Base-by-base conservation (phyloP, 2,888 invertebrate genomes). In the Axea sp. region DNA sequence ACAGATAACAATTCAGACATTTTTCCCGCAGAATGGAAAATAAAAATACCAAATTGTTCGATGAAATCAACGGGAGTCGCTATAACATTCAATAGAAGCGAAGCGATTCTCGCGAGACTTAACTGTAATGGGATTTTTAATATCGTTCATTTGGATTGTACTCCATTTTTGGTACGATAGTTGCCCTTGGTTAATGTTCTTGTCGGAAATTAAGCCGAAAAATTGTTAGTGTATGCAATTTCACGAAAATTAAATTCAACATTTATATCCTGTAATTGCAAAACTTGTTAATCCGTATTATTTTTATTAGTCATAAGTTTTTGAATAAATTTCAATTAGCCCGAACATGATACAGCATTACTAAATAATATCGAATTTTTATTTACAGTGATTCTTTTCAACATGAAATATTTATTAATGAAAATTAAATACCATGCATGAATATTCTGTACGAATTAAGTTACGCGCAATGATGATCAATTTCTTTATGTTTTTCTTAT, bases 51-150 rank as follows among this genome's bases (percentile, higher is more conserved):
- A 4, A 49, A 39, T 22, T 53, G 22, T 4, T 9, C 39, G 14
- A 8, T 7, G 35, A 26, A 62, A 49, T 19, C 62, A 30, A 26
- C 47, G 28, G 7, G 30, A 22, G 24, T 37, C 22, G 49, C 35
- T 39, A 30, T 64, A 57, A 62, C 45, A 55, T 45, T 71, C 62
- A 64, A 57, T 49, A 17, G 12, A 19, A 22, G n/a, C 22, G 19
- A 31, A 12, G 9, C 33, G 30, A 28, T 49, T 53, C 65, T 14
- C 59, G 24, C 19, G 28, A 11, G 59, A 9, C 39, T 51, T 51
- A 51, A 51, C 51, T 12, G 59, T 72, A 72, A 72, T 65, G 57
- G 59, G 24, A 53, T 65, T 65, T 73, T 73, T 65, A 65, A 53
- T 60, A 43, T 35, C 49, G 47, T 30, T 33, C 35, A 30, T 64